Percentiles rank a stretch among this genome's conserved stretches.
Evolutionary conservation across 1,140 invertebrate genomes (phyloP).

Genomic region (Papilio aristodemus): DNA sequence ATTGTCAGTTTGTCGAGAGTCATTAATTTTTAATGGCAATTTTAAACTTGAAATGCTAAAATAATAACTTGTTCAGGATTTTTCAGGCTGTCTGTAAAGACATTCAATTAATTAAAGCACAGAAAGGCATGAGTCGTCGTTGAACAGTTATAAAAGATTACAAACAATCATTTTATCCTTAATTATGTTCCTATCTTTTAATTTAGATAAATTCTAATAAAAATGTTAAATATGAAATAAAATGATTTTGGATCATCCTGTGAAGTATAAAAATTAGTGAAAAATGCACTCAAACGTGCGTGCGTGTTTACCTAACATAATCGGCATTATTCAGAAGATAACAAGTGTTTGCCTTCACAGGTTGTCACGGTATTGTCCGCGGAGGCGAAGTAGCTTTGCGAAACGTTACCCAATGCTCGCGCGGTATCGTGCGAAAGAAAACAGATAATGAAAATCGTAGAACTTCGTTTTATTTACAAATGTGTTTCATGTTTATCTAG

Average conservation of each 20-base stretch:
- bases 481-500: conserved; percentile 17
- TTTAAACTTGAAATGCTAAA: too few relatives aligned
- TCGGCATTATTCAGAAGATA: conserved; percentile 80
- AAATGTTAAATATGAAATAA: conserved; percentile 12
- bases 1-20: too few relatives aligned
- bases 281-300: conserved; percentile 70
- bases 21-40: too few relatives aligned
- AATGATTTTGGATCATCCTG: conserved; percentile 48
- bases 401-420: conserved; percentile 59
- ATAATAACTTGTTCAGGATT: too few relatives aligned
- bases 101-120: too few relatives aligned
- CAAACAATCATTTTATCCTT: too few relatives aligned
- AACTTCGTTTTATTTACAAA: conserved; percentile 12
- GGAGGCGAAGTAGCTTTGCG: conserved; percentile 65
- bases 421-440: not conserved
- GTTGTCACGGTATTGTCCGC: conserved; percentile 70
- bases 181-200: too few relatives aligned
- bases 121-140: too few relatives aligned
- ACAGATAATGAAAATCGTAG: conserved; percentile 27
- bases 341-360: conserved; percentile 74
- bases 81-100: too few relatives aligned
- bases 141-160: too few relatives aligned
- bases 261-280: conserved; percentile 64
- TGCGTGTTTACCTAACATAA: conserved; percentile 74
- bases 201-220: not conserved